These are phyloP conservation scores for Coregonus suidteri DNA, from an alignment of 2,797 vertebrate genomes.

Conservation along the genomic window DNA sequence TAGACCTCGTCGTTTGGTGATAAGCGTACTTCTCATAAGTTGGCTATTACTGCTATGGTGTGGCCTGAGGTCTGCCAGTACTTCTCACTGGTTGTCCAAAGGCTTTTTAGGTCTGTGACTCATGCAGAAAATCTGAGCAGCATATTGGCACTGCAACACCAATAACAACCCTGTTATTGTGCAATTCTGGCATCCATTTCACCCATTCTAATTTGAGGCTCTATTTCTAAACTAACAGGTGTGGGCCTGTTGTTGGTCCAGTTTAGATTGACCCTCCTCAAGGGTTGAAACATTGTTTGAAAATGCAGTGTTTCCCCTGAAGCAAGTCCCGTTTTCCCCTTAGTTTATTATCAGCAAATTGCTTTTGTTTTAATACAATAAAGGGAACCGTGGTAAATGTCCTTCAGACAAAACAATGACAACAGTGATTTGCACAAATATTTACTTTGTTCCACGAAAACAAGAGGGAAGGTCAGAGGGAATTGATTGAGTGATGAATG, in stretches of 20 bases:
- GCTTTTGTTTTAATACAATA: conserved; percentile 55
- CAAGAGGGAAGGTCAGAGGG: not conserved
- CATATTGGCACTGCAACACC: not conserved
- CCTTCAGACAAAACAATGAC: not conserved
- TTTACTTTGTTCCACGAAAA: not conserved
- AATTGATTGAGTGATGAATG: not conserved
- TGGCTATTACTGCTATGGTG: not conserved
- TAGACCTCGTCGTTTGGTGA: not conserved
- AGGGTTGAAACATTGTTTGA: conserved; percentile 52
- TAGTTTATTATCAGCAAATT: conserved; percentile 18
- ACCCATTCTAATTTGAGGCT: conserved; percentile 17
- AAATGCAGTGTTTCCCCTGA: conserved; percentile 45
- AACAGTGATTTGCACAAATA: not conserved
- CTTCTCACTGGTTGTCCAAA: not conserved
- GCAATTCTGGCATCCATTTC: conserved; percentile 13
- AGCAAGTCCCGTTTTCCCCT: conserved; percentile 40
- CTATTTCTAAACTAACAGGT: conserved; percentile 4
- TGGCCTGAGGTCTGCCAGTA: conserved; percentile 6
- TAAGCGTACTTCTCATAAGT: not conserved
- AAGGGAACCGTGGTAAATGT: conserved; percentile 24
- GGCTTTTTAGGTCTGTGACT: not conserved
- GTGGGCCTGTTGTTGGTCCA: conserved; percentile 19
- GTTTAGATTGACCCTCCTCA: conserved; percentile 37
- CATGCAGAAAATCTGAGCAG: not conserved
- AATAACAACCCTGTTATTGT: not conserved